These are phyloP conservation scores for Laspeyria flexula DNA, from an alignment of 2,888 invertebrate genomes.

Conservation along the genomic window DNA sequence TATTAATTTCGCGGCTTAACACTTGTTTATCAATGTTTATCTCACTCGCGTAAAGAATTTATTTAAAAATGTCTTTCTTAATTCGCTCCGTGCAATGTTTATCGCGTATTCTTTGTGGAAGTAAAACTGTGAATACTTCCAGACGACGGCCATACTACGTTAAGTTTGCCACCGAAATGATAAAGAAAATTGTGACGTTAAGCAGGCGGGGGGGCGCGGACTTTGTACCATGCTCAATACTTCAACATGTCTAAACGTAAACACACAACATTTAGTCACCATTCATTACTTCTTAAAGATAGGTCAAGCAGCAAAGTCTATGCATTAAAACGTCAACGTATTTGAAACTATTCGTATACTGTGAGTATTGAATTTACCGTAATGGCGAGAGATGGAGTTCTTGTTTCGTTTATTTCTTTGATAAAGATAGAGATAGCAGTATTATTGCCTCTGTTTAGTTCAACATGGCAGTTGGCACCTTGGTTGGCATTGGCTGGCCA, in stretches of 20 bases:
- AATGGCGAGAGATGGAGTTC: slow-evolving; percentile 7
- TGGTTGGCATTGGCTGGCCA: no score
- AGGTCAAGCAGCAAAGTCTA: neutral
- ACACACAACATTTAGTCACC: slow-evolving; percentile 3
- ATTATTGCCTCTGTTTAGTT: neutral
- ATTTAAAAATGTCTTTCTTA: slow-evolving; percentile 81
- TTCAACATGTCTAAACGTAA: slow-evolving; percentile 14
- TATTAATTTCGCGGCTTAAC: slow-evolving; percentile 53
- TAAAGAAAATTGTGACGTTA: slow-evolving; percentile 82
- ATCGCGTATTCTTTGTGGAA: slow-evolving; percentile 88
- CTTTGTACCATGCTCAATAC: no score
- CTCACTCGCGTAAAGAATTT: slow-evolving; percentile 83
- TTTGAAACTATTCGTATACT: neutral
- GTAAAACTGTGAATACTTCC: slow-evolving; percentile 88
- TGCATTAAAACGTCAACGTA: slow-evolving; percentile 33
- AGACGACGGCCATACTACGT: slow-evolving; percentile 87
- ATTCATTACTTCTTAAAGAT: slow-evolving; percentile 50
- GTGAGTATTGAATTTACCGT: no score
- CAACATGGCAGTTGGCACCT: no score
- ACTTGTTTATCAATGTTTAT: slow-evolving; percentile 73
- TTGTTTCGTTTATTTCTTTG: slow-evolving; percentile 24
- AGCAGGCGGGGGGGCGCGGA: slow-evolving; percentile 54
- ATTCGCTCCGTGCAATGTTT: slow-evolving; percentile 84
- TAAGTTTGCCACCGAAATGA: slow-evolving; percentile 86
- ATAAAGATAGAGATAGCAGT: slow-evolving; percentile 28